Conservation (phyloP, 2,797 vertebrate genomes). For the Otus scops region DNA sequence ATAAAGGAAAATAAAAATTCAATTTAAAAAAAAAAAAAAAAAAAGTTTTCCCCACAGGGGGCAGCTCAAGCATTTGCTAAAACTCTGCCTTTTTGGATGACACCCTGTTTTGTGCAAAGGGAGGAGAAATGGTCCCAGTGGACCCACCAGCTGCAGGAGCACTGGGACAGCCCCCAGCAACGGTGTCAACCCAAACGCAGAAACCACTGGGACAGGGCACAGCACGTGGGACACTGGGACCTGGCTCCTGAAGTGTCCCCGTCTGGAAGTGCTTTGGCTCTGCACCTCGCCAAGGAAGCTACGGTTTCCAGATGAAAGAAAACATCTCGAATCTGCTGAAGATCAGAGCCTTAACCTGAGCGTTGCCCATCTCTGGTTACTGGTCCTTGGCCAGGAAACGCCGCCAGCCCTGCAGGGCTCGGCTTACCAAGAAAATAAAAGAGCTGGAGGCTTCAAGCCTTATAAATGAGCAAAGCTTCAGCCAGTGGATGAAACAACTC, state of each 20-base stretch:
- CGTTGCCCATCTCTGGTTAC: neutral
- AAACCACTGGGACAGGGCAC: neutral
- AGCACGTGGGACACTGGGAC: neutral
- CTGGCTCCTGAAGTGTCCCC: accelerated
- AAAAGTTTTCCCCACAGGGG: accelerated
- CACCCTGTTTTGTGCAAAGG: neutral
- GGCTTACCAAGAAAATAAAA: neutral
- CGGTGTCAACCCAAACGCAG: accelerated
- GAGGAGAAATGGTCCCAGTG: neutral
- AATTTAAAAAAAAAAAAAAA: no score
- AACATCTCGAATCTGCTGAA: neutral
- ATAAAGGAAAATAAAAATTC: neutral
- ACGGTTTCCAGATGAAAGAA: neutral
- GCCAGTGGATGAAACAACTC: neutral
- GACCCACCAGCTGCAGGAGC: accelerated
- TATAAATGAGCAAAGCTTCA: neutral
- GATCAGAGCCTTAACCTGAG: neutral
- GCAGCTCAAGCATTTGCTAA: neutral
- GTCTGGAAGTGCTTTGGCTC: neutral
- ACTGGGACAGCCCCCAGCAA: neutral
- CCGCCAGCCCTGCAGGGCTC: neutral
- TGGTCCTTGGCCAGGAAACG: neutral
- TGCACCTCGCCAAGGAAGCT: neutral
- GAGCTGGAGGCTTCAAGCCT: neutral
- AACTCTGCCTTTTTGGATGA: neutral